Evolutionary conservation across 2,888 invertebrate genomes (phyloP).

Genomic region (Stenoptilia bipunctidactyla): DNA sequence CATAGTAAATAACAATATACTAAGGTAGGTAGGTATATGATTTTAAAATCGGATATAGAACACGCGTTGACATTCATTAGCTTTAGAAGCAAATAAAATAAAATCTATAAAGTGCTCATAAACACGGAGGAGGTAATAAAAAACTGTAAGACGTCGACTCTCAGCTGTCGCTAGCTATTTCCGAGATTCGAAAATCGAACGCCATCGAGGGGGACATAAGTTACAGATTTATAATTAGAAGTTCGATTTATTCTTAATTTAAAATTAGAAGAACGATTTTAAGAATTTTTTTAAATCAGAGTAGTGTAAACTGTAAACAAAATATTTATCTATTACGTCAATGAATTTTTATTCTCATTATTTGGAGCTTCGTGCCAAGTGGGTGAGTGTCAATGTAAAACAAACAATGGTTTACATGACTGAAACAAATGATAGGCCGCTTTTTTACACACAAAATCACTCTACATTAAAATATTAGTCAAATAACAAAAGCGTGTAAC

Average conservation of each 20-base stretch:
- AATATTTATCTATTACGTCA: too few species aligned
- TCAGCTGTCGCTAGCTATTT: slow-evolving; percentile 70
- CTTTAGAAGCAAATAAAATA: slow-evolving; percentile 40
- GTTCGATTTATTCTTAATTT: slow-evolving; percentile 7
- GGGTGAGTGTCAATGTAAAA: slow-evolving; percentile 54
- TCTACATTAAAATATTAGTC: too few species aligned
- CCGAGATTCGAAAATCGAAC: slow-evolving; percentile 65
- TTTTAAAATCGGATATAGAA: slow-evolving; percentile 49
- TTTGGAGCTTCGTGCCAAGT: slow-evolving; percentile 41
- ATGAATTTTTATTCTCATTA: too few species aligned
- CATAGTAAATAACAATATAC: slow-evolving; percentile 17
- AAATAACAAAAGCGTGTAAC: too few species aligned
- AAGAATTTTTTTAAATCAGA: too few species aligned
- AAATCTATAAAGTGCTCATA: slow-evolving; percentile 68
- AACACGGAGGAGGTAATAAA: slow-evolving; percentile 67
- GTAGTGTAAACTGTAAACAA: too few species aligned
- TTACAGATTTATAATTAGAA: slow-evolving; percentile 52
- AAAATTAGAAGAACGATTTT: background rate
- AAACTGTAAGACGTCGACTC: slow-evolving; percentile 57
- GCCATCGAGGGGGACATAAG: slow-evolving; percentile 48
- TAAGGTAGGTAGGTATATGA: slow-evolving; percentile 16
- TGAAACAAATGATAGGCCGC: background rate
- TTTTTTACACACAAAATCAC: too few species aligned
- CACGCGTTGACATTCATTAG: slow-evolving; percentile 49
- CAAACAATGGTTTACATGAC: slow-evolving; percentile 12